Conservation (phyloP, 2,888 invertebrate genomes). For the Leuctra nigra region DNA sequence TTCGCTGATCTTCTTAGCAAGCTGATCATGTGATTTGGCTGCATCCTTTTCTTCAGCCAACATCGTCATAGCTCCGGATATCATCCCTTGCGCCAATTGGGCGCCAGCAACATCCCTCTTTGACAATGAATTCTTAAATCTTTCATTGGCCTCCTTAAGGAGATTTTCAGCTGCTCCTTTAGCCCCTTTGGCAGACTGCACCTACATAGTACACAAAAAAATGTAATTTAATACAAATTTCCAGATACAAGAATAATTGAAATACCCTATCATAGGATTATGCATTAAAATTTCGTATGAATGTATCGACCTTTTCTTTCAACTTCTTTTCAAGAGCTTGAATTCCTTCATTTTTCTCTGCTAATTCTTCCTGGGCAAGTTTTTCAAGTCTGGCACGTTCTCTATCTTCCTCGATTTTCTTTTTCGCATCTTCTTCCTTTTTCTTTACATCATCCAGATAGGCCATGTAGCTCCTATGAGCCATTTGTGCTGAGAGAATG, state of each 20-base stretch:
- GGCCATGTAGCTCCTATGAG: constrained; percentile 16
- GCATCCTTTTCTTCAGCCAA: neutral
- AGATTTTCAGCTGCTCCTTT: neutral
- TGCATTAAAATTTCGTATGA: too few relatives aligned
- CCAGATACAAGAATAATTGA: too few relatives aligned
- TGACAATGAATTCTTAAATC: neutral
- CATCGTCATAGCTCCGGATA: neutral
- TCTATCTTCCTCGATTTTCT: constrained; percentile 11
- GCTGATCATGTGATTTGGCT: neutral
- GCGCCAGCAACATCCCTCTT: neutral
- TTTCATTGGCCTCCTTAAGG: neutral
- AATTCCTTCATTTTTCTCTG: neutral
- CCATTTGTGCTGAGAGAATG: constrained; percentile 14
- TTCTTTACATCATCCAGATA: constrained; percentile 17
- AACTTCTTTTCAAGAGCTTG: neutral
- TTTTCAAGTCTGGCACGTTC: neutral
- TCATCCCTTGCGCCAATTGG: neutral
- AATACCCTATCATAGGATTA: too few relatives aligned
- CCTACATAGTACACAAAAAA: too few relatives aligned
- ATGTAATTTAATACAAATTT: too few relatives aligned
- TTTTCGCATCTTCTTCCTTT: constrained; percentile 7
- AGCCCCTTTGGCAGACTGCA: too few relatives aligned
- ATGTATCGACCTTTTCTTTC: neutral
- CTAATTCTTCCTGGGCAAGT: constrained; percentile 5
- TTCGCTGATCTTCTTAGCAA: neutral